phyloP scores from a whole-genome alignment of 2,888 invertebrate species.

The Dicycla oo region DNA sequence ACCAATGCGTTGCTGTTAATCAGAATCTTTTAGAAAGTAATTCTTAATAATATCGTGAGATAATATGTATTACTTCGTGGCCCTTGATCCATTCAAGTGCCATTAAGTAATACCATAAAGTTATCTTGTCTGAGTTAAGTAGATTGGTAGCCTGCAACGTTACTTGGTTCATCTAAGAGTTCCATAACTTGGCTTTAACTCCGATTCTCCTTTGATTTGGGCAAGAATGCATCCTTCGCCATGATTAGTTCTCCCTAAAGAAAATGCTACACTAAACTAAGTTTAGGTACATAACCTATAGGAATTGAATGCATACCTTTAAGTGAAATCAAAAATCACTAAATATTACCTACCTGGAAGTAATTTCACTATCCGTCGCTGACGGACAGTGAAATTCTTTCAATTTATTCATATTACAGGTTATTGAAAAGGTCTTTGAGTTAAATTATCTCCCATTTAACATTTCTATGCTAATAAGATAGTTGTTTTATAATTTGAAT shows the following conservation, averaged over 20 bases:
- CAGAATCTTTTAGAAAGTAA: constrained; percentile 1
- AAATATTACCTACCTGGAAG: not conserved
- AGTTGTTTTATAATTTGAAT: constrained; percentile 33
- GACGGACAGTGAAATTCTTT: not conserved
- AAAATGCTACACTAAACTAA: not conserved
- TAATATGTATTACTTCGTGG: not conserved
- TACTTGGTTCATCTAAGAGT: not conserved
- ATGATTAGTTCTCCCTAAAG: not conserved
- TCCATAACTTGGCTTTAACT: not conserved
- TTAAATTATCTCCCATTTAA: constrained; percentile 9
- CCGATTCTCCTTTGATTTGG: not conserved
- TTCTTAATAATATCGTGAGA: not conserved
- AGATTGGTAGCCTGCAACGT: not conserved
- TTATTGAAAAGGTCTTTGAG: not conserved
- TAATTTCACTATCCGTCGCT: not conserved
- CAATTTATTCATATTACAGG: not conserved
- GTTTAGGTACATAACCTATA: not conserved
- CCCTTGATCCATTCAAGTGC: too few species aligned
- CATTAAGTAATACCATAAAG: too few species aligned
- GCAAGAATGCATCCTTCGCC: not conserved
- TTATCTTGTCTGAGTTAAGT: not conserved
- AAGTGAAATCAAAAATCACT: not conserved
- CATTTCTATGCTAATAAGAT: constrained; percentile 23
- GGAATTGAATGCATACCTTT: too few species aligned
- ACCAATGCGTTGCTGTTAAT: constrained; percentile 5